Evolutionary conservation across 2,888 invertebrate genomes (phyloP), one percentile per base, ranked within the genome.

Genomic region (Cancer borealis): DNA sequence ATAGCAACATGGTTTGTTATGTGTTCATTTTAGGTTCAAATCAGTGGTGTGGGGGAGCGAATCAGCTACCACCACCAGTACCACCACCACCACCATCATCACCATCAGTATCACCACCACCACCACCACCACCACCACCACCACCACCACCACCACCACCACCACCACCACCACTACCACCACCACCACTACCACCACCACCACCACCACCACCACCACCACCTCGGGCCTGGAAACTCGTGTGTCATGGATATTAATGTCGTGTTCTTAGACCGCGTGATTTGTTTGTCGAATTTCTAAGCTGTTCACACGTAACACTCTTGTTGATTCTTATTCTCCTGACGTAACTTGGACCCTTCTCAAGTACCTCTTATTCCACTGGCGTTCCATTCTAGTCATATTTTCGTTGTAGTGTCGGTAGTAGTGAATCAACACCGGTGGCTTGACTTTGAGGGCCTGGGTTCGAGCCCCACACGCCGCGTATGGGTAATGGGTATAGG

Each of bases 221-320:
- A 30, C 79, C 30, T 26, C 79, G 12, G 39, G 30, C 84, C 39
- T 39, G 30, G 39, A 84, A 84, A 84, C 39, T 39, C 14, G 84
- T 39, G 39, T 12, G 84, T 84, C 84, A 39, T 39, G 39, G 39
- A 84, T 84, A 84, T 84, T 84, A 14, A 84, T n/a, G 39, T 30
- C 73, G 84, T 84, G 84, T 73, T 73, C 73, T 10, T 73, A 26
- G n/a, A 84, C 14, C 39, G 84, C 39, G 39, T 84, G 84, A 84
- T 84, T 84, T 84, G 84, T 84, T 84, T 84, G n/a, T 39, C 39
- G 39, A 39, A 30, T 39, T 84, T 14, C 17, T 39, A 14, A 84
- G 17, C 84, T 30, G 14, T 39, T 14, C 84, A 39, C 84, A 39
- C 84, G n/a, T 14, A 39, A 84, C 30, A 84, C 14, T 26, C 26